These are phyloP conservation scores for Ferdinandea cuprea DNA, from an alignment of 2,888 invertebrate species.

Conservation along the genomic window DNA sequence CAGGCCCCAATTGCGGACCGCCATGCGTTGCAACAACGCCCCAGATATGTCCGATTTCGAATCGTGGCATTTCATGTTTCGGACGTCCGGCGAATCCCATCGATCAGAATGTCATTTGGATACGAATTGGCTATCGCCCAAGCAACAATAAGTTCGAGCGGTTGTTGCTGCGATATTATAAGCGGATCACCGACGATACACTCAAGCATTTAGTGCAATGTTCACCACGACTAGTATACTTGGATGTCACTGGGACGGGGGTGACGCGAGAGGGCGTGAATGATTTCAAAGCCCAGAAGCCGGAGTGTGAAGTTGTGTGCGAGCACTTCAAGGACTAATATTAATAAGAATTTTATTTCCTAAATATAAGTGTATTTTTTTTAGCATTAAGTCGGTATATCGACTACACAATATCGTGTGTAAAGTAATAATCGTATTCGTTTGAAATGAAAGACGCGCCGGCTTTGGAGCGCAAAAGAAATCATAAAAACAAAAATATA, in stretches of 20 bases:
- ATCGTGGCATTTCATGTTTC: constrained; percentile 82
- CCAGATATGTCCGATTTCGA: constrained; percentile 77
- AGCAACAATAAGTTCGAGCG: constrained; percentile 84
- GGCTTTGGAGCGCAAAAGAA: background rate
- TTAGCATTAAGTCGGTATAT: constrained; percentile 15
- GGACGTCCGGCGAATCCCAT: constrained; percentile 80
- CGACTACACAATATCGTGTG: background rate
- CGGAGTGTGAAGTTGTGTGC: constrained; percentile 85
- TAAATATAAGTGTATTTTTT: constrained; percentile 6
- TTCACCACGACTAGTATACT: constrained; percentile 84
- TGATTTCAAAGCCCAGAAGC: constrained; percentile 85
- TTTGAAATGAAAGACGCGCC: constrained; percentile 3
- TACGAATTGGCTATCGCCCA: constrained; percentile 80
- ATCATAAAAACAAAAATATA: background rate
- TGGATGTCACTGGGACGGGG: constrained; percentile 88
- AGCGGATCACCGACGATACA: constrained; percentile 86
- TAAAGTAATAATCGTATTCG: constrained; percentile 2
- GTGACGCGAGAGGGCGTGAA: constrained; percentile 86
- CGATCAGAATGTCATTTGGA: constrained; percentile 81
- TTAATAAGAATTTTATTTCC: background rate
- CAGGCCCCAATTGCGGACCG: constrained; percentile 25
- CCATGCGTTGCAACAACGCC: constrained; percentile 24
- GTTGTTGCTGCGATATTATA: constrained; percentile 85
- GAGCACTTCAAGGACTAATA: constrained; percentile 37
- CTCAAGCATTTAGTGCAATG: constrained; percentile 86